Conservation (phyloP, 2,888 invertebrate genomes). For the Ennomos fuscantarius region DNA sequence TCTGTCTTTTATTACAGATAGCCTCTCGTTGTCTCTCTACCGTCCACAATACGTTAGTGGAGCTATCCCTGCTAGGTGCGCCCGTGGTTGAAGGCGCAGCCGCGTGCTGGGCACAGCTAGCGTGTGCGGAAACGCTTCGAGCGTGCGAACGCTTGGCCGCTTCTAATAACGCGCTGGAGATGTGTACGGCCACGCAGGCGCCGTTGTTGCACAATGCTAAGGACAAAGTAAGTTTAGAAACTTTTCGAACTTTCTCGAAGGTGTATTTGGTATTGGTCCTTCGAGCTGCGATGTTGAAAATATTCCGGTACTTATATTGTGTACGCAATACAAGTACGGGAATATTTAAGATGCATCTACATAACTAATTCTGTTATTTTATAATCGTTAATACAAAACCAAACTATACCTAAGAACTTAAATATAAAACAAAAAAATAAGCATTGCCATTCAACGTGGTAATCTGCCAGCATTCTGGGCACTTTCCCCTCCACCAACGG, state of each 20-base stretch:
- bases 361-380: too few relatives aligned
- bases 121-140: conserved; percentile 94
- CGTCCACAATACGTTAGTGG: conserved; percentile 94
- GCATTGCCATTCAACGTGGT: too few relatives aligned
- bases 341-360: too few relatives aligned
- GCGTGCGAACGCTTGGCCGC: conserved; percentile 89
- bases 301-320: neutral
- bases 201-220: conserved; percentile 89
- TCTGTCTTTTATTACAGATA: conserved; percentile 79
- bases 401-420: too few relatives aligned
- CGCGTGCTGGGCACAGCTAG: conserved; percentile 97
- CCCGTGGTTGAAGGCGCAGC: conserved; percentile 92
- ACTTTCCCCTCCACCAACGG: too few relatives aligned
- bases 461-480: too few relatives aligned
- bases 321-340: neutral
- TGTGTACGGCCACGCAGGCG: conserved; percentile 94
- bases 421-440: too few relatives aligned
- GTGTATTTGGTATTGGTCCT: neutral
- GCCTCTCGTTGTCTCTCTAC: conserved; percentile 95
- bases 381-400: too few relatives aligned
- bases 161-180: conserved; percentile 87
- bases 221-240: conserved; percentile 87
- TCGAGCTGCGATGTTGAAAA: neutral
- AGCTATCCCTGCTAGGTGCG: conserved; percentile 92
- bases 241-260: neutral